Evolutionary conservation across 2,113 vertebrate species (phyloP), one percentile per base, ranked within the genome.

Genomic region (Crotalus helleri): DNA sequence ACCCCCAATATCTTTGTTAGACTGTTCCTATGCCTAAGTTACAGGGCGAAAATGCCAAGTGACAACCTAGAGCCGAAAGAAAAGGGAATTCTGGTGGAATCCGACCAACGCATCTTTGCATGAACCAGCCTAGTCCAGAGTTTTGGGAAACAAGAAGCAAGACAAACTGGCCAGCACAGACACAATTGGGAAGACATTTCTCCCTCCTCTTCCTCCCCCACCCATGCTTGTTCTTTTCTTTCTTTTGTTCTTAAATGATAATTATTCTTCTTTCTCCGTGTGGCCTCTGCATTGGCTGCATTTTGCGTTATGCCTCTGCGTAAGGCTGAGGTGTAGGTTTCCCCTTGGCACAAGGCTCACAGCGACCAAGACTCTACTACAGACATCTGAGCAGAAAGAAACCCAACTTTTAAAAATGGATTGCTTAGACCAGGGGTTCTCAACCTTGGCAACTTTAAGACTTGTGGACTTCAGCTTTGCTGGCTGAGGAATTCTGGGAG

Each of bases 201-300:
- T 64, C 46, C 13, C 12, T 21, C 23, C 33, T 39, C 59, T 4
- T 12, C 26, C 29, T 26, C 29, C 29, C 2, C 29, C 29, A 24
- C 13, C 24, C 10, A 4, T 29, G 21, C 49, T 69, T 51, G 15
- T 51, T 88, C 90, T 55, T 87, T 49, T 2, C 4, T 81, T 86
- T 1, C 61, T 88, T 81, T 49, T 88, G 39, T 64, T 94, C 57
- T 29, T 86, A 85, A 26, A 49, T 89, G 51, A 88, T 49, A 58
- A 44, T 86, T 93, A 81, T 81, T 93, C 86, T 90, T 92, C 26
- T 89, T 90, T 59, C 5, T 87, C 90, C 2, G 13, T 90, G n/a
- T 46, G 15, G 46, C 19, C 17, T 26, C 87, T 33, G 15, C 24
- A 13, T 4, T 59, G 89, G 49, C 49, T 51, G 49, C 49, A 51